A percentile compares a stretch with the other conserved stretches of the same genome.
Evolutionary conservation across 2,797 vertebrate genomes (phyloP).

Genomic region (Tenualosa thibaudeaui): DNA sequence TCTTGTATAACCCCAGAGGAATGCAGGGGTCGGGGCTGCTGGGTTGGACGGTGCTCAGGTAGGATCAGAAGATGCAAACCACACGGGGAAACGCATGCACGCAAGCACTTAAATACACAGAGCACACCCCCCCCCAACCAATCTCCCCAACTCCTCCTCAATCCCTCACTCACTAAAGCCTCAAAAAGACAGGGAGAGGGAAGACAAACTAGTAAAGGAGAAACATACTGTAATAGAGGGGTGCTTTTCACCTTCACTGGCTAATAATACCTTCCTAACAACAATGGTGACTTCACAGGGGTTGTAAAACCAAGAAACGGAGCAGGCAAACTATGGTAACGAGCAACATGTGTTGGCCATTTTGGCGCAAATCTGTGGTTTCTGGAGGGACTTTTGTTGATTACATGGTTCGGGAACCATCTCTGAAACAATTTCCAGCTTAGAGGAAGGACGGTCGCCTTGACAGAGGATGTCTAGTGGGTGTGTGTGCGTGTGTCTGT

Average conservation of each 20-base stretch:
- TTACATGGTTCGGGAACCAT: constrained; percentile 31
- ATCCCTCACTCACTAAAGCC: neutral
- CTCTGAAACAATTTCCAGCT: constrained; percentile 33
- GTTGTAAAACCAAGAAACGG: neutral
- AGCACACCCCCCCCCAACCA: too few relatives aligned
- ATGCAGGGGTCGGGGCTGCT: constrained; percentile 51
- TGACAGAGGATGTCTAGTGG: neutral
- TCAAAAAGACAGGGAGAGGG: neutral
- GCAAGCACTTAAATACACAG: neutral
- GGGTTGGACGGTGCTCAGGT: constrained; percentile 39
- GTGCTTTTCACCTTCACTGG: neutral
- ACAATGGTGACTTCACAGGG: constrained; percentile 24
- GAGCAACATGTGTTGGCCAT: constrained; percentile 24
- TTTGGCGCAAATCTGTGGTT: constrained; percentile 29
- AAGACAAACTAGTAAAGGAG: neutral
- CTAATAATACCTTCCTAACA: constrained; percentile 16
- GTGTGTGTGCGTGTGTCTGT: neutral
- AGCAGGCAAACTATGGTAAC: constrained; percentile 2
- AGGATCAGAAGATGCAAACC: constrained; percentile 14
- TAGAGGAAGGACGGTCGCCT: neutral
- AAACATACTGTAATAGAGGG: neutral
- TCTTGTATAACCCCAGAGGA: constrained; percentile 50
- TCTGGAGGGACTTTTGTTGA: constrained; percentile 42
- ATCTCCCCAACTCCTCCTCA: neutral
- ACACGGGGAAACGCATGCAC: constrained; percentile 48